Evolutionary conservation across 2,888 invertebrate species (phyloP).

Genomic region (Branchipolynoe longqiensis): DNA sequence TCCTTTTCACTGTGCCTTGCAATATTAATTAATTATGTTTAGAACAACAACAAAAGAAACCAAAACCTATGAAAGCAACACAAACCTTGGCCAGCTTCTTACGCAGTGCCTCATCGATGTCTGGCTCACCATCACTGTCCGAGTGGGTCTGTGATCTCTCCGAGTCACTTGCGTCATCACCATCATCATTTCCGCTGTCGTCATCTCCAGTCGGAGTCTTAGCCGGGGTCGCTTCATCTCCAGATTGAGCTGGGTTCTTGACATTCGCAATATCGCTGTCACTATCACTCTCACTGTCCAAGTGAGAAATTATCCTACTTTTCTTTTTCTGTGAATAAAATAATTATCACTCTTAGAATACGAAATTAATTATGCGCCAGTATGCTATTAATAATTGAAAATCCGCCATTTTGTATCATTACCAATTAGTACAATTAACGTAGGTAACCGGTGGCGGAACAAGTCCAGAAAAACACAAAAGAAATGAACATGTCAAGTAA

Average conservation of each 20-base stretch:
- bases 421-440: background rate
- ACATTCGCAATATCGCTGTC: constrained; percentile 5
- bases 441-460: too few relatives aligned
- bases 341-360: background rate
- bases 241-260: too few relatives aligned
- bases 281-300: constrained; percentile 22
- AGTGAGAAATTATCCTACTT: background rate
- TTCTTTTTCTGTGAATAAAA: constrained; percentile 1
- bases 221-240: too few relatives aligned
- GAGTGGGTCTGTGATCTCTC: too few relatives aligned
- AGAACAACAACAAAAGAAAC: too few relatives aligned
- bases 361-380: too few relatives aligned
- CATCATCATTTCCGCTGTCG: constrained; percentile 8
- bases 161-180: background rate
- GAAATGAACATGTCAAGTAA: too few relatives aligned
- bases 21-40: too few relatives aligned
- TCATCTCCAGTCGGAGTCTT: background rate
- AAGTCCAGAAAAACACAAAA: too few relatives aligned
- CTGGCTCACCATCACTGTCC: background rate
- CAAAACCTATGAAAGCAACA: background rate
- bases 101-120: constrained; percentile 42
- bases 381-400: background rate
- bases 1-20: too few relatives aligned
- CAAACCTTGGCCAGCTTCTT: constrained; percentile 58
- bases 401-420: too few relatives aligned